Percentiles rank a stretch among this genome's conserved stretches.
These are phyloP conservation scores for Mustela lutreola DNA, from an alignment of 2,113 vertebrate species.

Conservation along the genomic window DNA sequence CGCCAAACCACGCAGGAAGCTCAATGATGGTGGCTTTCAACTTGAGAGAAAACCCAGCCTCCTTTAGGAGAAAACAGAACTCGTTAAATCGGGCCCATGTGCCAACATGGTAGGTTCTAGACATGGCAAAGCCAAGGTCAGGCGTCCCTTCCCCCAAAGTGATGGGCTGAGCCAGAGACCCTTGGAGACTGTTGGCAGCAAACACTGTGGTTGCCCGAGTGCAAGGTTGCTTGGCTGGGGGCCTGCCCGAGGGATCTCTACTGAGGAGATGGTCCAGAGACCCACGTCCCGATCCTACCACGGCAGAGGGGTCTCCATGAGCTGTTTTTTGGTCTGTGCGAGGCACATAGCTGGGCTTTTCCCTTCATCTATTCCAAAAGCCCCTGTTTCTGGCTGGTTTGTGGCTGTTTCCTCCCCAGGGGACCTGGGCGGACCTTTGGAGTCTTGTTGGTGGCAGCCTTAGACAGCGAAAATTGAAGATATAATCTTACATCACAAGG, in stretches of 20 bases:
- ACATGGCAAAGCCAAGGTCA: background rate
- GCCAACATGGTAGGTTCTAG: background rate
- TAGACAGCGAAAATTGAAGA: accelerated
- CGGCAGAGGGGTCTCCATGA: background rate
- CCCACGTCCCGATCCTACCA: accelerated
- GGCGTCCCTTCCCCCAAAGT: accelerated
- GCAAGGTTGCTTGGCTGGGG: accelerated
- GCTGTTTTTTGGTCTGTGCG: too few relatives aligned
- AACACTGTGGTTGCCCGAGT: too few relatives aligned
- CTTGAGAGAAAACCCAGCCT: background rate
- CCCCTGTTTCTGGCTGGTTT: background rate
- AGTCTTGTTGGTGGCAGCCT: background rate
- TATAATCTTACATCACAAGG: background rate
- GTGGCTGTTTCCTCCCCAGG: background rate
- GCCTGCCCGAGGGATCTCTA: background rate
- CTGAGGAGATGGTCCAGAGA: background rate
- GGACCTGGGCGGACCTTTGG: accelerated
- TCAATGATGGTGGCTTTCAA: background rate
- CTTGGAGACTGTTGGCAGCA: too few relatives aligned
- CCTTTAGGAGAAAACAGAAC: background rate
- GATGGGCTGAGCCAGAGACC: too few relatives aligned
- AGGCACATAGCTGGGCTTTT: background rate
- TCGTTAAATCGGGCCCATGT: background rate
- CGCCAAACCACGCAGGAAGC: accelerated
- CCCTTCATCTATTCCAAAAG: accelerated